These are phyloP conservation scores for Sarcophilus harrisii DNA, from an alignment of 2,797 vertebrate genomes.

Conservation along the genomic window DNA sequence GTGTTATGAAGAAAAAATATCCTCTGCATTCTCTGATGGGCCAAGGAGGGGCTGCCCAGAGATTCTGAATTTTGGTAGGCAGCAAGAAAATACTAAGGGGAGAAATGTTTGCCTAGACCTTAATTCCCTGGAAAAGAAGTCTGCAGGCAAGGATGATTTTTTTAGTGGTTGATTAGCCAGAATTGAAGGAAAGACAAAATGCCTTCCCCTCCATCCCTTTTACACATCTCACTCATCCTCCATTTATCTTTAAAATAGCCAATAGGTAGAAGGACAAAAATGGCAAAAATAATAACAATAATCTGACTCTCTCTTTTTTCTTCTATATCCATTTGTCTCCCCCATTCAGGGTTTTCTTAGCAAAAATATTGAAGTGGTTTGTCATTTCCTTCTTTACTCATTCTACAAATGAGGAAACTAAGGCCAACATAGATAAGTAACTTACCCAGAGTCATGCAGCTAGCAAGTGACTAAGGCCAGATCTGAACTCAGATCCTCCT, in stretches of 20 bases:
- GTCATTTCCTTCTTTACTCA: not conserved
- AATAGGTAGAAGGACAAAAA: not conserved
- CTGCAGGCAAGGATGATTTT: not conserved
- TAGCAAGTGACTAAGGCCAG: not conserved
- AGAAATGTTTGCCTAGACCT: not conserved
- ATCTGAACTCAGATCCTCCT: not conserved
- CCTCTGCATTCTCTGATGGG: slow-evolving; percentile 4
- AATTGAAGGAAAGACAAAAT: slow-evolving; percentile 15
- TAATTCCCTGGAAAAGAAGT: slow-evolving; percentile 40
- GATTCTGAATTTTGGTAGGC: slow-evolving; percentile 41
- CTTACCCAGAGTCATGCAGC: not conserved
- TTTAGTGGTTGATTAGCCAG: not conserved
- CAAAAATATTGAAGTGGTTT: not conserved
- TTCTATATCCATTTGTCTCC: not conserved
- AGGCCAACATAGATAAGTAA: not conserved
- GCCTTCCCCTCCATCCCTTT: too few relatives aligned
- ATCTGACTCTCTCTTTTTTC: not conserved
- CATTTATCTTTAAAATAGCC: not conserved
- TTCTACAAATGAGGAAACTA: not conserved
- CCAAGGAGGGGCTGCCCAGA: slow-evolving; percentile 1
- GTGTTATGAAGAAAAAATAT: slow-evolving; percentile 15
- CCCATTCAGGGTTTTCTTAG: not conserved
- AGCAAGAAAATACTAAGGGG: slow-evolving; percentile 35
- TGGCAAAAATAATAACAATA: not conserved
- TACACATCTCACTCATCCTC: not conserved